These are phyloP conservation scores for Cydia strobilella DNA, from an alignment of 1,140 invertebrate species.

Conservation along the genomic window DNA sequence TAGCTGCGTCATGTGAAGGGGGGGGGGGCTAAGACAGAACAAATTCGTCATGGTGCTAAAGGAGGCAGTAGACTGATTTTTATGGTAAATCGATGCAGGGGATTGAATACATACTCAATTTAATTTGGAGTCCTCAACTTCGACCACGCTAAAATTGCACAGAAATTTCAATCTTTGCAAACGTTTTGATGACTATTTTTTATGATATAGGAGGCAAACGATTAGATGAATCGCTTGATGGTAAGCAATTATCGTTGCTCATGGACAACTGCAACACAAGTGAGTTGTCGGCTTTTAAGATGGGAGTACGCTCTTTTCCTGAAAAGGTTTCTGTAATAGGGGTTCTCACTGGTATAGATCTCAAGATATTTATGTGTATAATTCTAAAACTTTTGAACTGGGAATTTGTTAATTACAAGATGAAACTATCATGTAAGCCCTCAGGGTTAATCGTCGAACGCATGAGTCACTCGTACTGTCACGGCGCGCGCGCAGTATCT, in stretches of 20 bases:
- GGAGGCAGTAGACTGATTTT: conserved; percentile 1
- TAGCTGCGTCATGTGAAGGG: not conserved
- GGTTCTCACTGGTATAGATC: not conserved
- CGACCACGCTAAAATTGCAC: no score
- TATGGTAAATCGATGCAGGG: conserved; percentile 1
- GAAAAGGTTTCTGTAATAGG: no score
- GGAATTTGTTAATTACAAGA: not conserved
- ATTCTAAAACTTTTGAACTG: not conserved
- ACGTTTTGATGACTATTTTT: no score
- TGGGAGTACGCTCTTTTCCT: no score
- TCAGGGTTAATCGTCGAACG: not conserved
- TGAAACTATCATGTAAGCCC: not conserved
- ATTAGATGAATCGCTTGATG: no score
- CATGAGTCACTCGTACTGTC: conserved; percentile 4
- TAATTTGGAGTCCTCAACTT: no score
- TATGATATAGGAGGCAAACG: no score
- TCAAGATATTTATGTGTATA: not conserved
- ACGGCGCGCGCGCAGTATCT: conserved; percentile 6
- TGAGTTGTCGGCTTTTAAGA: no score
- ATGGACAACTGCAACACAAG: no score
- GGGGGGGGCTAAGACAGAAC: not conserved
- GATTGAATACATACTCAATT: not conserved
- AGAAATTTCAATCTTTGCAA: no score
- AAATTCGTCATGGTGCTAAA: not conserved
- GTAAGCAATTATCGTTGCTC: no score